Conservation (phyloP, 2,888 invertebrate genomes). For the Drosophila tanythrix region DNA sequence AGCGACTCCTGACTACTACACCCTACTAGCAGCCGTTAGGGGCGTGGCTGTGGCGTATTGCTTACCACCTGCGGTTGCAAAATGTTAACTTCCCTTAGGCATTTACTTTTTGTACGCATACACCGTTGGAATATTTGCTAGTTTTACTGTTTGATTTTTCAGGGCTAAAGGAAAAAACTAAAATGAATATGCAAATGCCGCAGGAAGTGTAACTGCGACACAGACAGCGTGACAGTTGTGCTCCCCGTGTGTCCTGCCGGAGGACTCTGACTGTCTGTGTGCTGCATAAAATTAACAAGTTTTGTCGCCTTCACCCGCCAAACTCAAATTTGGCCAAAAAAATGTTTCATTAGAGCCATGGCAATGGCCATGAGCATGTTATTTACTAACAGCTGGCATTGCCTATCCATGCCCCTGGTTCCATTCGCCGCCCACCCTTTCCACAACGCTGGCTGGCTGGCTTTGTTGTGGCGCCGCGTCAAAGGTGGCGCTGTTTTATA, state of each 20-base stretch:
- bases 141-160: conserved; percentile 61
- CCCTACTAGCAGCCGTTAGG: not conserved
- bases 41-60: conserved; percentile 39
- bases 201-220: conserved; percentile 78
- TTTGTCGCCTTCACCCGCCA: conserved; percentile 33
- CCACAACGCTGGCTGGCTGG: conserved; percentile 21
- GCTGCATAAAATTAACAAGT: conserved; percentile 83
- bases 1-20: conserved; percentile 13
- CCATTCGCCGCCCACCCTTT: not conserved
- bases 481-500: conserved; percentile 81
- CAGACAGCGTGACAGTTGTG: conserved; percentile 50
- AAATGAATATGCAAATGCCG: conserved; percentile 82
- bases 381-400: conserved; percentile 60
- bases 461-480: conserved; percentile 55
- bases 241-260: conserved; percentile 31
- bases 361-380: conserved; percentile 55
- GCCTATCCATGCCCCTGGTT: conserved; percentile 17
- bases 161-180: conserved; percentile 30
- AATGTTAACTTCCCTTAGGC: conserved; percentile 79
- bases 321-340: conserved; percentile 33
- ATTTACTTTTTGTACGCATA: conserved; percentile 69
- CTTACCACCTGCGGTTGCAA: conserved; percentile 50
- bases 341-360: conserved; percentile 74
- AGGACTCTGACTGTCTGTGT: conserved; percentile 43
- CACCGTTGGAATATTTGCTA: conserved; percentile 12